A percentile compares a stretch with the other conserved stretches of the same genome.
Evolutionary conservation across 1,140 invertebrate species (phyloP).

Genomic region (Chrysopa pallens): DNA sequence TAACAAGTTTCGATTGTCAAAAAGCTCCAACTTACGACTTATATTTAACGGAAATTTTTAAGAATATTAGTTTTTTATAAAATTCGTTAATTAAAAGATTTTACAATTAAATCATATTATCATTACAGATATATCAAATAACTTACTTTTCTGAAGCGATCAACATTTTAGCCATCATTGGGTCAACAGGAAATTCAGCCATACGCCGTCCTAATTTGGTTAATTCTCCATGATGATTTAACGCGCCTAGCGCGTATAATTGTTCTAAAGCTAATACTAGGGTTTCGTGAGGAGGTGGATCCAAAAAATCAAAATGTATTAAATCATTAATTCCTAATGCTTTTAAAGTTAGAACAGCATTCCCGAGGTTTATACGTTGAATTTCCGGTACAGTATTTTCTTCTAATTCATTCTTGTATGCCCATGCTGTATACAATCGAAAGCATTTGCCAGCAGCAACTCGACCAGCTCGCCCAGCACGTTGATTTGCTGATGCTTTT

Average conservation of each 20-base stretch:
- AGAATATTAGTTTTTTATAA: no score
- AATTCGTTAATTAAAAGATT: no score
- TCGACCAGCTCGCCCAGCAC: conserved; percentile 80
- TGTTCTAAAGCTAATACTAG: conserved; percentile 91
- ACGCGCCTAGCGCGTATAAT: conserved; percentile 90
- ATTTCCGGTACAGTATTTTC: conserved; percentile 97
- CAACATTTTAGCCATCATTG: conserved; percentile 98
- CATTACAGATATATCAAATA: no score
- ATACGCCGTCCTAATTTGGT: conserved; percentile 93
- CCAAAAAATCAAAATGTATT: conserved; percentile 96
- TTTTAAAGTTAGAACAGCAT: conserved; percentile 92
- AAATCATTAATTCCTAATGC: conserved; percentile 95
- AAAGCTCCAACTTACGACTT: no score
- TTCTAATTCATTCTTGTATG: conserved; percentile 94
- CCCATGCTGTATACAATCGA: conserved; percentile 90
- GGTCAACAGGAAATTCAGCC: conserved; percentile 98
- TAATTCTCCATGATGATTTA: conserved; percentile 93
- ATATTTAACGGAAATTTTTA: no score
- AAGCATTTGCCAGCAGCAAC: conserved; percentile 97
- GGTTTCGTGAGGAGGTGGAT: conserved; percentile 95
- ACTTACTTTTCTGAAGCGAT: conserved; percentile 87
- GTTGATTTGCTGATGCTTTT: conserved; percentile 89
- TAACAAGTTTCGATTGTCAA: no score
- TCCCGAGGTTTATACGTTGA: conserved; percentile 93
- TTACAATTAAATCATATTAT: no score